Evolutionary conservation across 2,888 invertebrate species (phyloP).

Genomic region (Hololepta plana): DNA sequence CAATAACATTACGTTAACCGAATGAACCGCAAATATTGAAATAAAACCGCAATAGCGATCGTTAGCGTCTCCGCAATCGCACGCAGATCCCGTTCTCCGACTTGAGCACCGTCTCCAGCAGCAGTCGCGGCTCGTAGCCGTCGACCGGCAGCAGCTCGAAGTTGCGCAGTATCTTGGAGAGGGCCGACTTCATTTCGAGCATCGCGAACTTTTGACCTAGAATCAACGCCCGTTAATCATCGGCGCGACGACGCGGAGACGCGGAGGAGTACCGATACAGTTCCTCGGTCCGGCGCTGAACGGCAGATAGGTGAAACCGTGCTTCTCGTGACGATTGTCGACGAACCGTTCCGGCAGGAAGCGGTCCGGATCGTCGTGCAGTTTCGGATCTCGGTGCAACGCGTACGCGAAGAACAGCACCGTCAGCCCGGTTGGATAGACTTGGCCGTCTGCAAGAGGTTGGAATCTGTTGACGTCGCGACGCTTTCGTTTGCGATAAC

Average conservation of each 20-base stretch:
- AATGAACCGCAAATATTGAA: too few species aligned
- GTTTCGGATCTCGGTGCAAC: constrained; percentile 30
- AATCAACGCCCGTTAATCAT: constrained; percentile 6
- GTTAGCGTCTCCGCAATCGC: too few species aligned
- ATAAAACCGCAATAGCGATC: too few species aligned
- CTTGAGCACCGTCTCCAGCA: too few species aligned
- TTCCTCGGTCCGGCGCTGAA: constrained; percentile 46
- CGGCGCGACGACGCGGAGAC: too few species aligned
- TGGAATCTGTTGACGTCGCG: neutral
- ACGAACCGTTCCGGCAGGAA: too few species aligned
- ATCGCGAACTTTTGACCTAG: constrained; percentile 30
- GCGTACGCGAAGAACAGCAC: constrained; percentile 23
- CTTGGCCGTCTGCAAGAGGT: too few species aligned
- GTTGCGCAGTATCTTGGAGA: constrained; percentile 31
- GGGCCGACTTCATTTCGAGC: constrained; percentile 33
- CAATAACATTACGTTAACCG: too few species aligned
- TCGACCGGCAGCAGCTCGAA: constrained; percentile 21
- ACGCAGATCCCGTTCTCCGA: too few species aligned
- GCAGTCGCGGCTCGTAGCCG: too few species aligned
- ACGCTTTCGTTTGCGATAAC: too few species aligned
- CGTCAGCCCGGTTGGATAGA: constrained; percentile 1
- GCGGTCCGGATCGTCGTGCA: constrained; percentile 32
- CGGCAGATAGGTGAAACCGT: constrained; percentile 34
- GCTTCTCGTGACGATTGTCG: constrained; percentile 18
- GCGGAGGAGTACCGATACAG: constrained; percentile 31